Evolutionary conservation across 2,797 vertebrate species (phyloP).

Genomic region (Chiloscyllium punctatum): DNA sequence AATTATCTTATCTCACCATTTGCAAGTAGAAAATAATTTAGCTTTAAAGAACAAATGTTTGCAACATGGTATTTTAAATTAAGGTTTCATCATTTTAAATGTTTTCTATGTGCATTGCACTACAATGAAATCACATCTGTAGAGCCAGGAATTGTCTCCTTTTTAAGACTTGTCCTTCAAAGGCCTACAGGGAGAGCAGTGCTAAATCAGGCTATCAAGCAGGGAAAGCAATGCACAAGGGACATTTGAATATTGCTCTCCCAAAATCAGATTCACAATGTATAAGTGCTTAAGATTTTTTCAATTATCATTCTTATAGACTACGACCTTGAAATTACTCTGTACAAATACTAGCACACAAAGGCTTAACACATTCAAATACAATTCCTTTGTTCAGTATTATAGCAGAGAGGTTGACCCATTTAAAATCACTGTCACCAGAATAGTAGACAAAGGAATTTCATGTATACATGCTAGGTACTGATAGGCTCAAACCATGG

Average conservation of each 20-base stretch:
- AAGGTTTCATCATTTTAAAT: not conserved
- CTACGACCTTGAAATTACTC: conserved; percentile 24
- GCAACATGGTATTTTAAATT: not conserved
- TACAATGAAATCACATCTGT: not conserved
- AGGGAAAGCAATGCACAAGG: not conserved
- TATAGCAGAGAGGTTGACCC: not conserved
- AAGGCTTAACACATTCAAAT: conserved; percentile 30
- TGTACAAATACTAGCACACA: conserved; percentile 1
- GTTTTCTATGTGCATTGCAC: not conserved
- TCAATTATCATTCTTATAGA: conserved; percentile 5
- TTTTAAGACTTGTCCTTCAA: not conserved
- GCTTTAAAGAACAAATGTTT: not conserved
- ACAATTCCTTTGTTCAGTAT: conserved; percentile 13
- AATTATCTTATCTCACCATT: not conserved
- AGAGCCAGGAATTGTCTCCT: not conserved
- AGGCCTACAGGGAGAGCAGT: not conserved
- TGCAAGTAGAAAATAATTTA: not conserved
- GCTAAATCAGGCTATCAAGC: not conserved
- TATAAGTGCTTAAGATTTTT: conserved; percentile 12
- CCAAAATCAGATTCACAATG: not conserved
- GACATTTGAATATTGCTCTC: not conserved
- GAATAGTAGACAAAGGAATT: conserved; percentile 22
- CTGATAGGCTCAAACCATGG: not conserved
- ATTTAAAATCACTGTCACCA: not conserved
- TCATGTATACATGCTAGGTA: too few species aligned